These are phyloP conservation scores for Bellardia bayeri DNA, from an alignment of 2,888 invertebrate species.

Conservation along the genomic window DNA sequence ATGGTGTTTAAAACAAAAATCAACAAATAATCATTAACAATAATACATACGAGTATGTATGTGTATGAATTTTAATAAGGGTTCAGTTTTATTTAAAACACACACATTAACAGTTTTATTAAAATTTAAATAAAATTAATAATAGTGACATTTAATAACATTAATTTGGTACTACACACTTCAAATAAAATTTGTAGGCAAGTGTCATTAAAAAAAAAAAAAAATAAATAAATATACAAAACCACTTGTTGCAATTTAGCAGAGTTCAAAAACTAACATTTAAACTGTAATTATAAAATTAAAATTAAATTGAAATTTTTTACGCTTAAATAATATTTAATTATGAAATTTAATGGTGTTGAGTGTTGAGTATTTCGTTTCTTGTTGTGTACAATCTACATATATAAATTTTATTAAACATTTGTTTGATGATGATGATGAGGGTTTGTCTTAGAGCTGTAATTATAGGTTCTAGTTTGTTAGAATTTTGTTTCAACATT, in stretches of 20 bases:
- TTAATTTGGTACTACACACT: slow-evolving; percentile 65
- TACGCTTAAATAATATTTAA: slow-evolving; percentile 63
- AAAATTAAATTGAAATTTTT: slow-evolving; percentile 71
- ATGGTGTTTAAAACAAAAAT: slow-evolving; percentile 39
- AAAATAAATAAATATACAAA: neutral
- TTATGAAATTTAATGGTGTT: slow-evolving; percentile 49
- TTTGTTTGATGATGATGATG: slow-evolving; percentile 51
- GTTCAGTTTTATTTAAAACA: neutral
- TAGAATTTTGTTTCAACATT: slow-evolving; percentile 43
- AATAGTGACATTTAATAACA: slow-evolving; percentile 11
- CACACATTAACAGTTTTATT: slow-evolving; percentile 24
- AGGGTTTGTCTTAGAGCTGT: slow-evolving; percentile 63
- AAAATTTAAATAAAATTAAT: slow-evolving; percentile 19
- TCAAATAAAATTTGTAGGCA: slow-evolving; percentile 23
- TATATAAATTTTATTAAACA: slow-evolving; percentile 26
- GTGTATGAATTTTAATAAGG: neutral
- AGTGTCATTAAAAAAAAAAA: slow-evolving; percentile 14
- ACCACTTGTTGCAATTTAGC: slow-evolving; percentile 20
- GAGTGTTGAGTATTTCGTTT: slow-evolving; percentile 40
- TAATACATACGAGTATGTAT: neutral
- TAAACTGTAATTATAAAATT: slow-evolving; percentile 70
- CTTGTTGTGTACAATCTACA: neutral
- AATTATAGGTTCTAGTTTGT: slow-evolving; percentile 70
- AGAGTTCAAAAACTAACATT: slow-evolving; percentile 48
- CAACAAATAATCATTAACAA: slow-evolving; percentile 33